Base-by-base conservation (phyloP, 1,140 invertebrate species). In the Anoplophora glabripennis region DNA sequence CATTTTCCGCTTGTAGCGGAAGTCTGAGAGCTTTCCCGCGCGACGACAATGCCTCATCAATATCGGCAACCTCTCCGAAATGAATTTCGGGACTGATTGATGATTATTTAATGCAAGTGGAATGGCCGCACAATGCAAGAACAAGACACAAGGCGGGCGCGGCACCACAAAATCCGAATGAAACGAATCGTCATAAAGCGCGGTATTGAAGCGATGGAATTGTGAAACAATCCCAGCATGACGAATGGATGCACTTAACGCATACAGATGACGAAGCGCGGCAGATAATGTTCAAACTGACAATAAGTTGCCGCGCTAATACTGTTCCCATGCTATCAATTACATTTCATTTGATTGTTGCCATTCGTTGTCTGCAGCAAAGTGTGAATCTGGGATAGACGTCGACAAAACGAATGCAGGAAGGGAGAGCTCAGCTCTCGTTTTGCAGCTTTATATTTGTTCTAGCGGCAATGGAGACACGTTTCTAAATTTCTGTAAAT, bases 91-190 rank as follows among this genome's bases (percentile, higher is more conserved):
- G 11, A 40, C 49, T 52, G 49, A 52, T 52, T 52, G 37, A 52
- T 52, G 49, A 40, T 36, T 40, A 40, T 52, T 52, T 52, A 38
- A 52, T 52, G 49, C 15, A 52, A 35, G 36, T 21, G 17, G 49
- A 52, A 41, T 35, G 10, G 49, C 21, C 5, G 33, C 14, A 9
- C 21, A 2, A 28, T 28, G 21, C 21, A 28, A 28, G 21, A 28
- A 28, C 21, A 28, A 28, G 21, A 28, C 21, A 28, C 21, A 28
- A 28, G 21, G 2, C 21, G 21, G 21, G 21, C 2, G 21, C 21
- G 21, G 21, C 21, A 28, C 21, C 21, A 28, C 21, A 28, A 28
- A 28, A 28, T 28, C 21, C 3, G 21, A 28, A 28, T 28, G 21
- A 28, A 46, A 46, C 28, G 44, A 4, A 28, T 28, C 44, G 18